Conservation (phyloP, 1,140 invertebrate genomes). For the Dinoponera quadriceps region DNA sequence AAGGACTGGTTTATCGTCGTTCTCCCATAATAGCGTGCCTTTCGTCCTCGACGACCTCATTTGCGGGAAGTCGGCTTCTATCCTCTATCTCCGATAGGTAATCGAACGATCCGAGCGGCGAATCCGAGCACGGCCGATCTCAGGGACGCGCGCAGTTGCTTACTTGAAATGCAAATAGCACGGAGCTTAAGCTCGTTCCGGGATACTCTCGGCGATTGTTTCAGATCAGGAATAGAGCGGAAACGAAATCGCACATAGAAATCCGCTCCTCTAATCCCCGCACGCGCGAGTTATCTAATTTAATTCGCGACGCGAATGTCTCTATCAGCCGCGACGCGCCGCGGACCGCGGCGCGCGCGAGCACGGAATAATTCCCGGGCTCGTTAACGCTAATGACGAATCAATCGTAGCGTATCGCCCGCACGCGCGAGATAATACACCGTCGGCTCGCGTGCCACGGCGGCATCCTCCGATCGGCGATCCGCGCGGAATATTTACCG, state of each 20-base stretch:
- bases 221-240: constrained; percentile 18
- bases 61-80: constrained; percentile 45
- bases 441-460: constrained; percentile 13
- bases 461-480: constrained; percentile 30
- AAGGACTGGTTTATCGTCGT: constrained; percentile 7
- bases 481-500: constrained; percentile 46
- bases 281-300: neutral
- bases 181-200: neutral
- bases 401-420: constrained; percentile 23
- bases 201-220: neutral
- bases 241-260: neutral
- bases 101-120: constrained; percentile 61
- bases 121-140: constrained; percentile 40
- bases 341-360: no score
- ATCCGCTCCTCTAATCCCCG: neutral
- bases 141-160: constrained; percentile 33
- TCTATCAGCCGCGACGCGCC: neutral
- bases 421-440: neutral
- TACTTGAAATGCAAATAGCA: constrained; percentile 63
- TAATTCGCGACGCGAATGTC: neutral
- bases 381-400: constrained; percentile 47
- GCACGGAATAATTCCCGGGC: constrained; percentile 11
- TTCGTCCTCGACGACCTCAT: constrained; percentile 63
- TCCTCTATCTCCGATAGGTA: constrained; percentile 42
- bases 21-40: constrained; percentile 28